Percentiles rank a stretch among this genome's conserved stretches.
Evolutionary conservation across 2,888 invertebrate genomes (phyloP).

Genomic region (Operophtera brumata): DNA sequence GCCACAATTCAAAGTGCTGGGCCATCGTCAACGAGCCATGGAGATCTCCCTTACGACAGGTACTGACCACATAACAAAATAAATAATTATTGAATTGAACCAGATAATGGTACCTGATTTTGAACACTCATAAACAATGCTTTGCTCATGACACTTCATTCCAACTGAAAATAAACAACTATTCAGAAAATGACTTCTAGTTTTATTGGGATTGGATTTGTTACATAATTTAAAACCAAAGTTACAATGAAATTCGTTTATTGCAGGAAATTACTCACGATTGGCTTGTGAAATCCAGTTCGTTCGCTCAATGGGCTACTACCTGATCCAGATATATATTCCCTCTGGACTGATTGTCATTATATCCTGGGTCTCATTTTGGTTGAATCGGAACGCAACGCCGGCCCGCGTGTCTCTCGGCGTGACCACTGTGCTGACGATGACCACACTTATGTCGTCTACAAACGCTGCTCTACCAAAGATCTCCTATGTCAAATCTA

Average conservation of each 20-base stretch:
- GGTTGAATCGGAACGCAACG: slow-evolving; percentile 97
- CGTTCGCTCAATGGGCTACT: slow-evolving; percentile 98
- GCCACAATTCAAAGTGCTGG: slow-evolving; percentile 97
- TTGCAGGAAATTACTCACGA: slow-evolving; percentile 95
- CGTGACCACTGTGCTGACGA: slow-evolving; percentile 97
- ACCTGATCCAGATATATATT: slow-evolving; percentile 98
- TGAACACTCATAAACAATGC: slow-evolving; percentile 8
- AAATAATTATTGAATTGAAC: not conserved
- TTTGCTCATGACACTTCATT: too few relatives aligned
- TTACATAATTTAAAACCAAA: too few relatives aligned
- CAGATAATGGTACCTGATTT: slow-evolving; percentile 3
- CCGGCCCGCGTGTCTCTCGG: slow-evolving; percentile 96
- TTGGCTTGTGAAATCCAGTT: slow-evolving; percentile 98
- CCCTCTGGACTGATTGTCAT: slow-evolving; percentile 98
- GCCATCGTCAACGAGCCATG: slow-evolving; percentile 95
- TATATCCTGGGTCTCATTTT: slow-evolving; percentile 98
- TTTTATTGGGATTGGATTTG: too few relatives aligned
- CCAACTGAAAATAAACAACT: too few relatives aligned
- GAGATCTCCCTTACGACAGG: slow-evolving; percentile 97
- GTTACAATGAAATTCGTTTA: slow-evolving; percentile 6
- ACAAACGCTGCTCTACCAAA: slow-evolving; percentile 98
- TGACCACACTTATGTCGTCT: slow-evolving; percentile 98
- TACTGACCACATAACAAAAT: slow-evolving; percentile 61
- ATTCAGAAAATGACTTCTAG: too few relatives aligned
- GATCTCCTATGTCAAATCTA: slow-evolving; percentile 98